Base-by-base conservation (phyloP, 2,888 invertebrate genomes). In the Nemoura dubitans region DNA sequence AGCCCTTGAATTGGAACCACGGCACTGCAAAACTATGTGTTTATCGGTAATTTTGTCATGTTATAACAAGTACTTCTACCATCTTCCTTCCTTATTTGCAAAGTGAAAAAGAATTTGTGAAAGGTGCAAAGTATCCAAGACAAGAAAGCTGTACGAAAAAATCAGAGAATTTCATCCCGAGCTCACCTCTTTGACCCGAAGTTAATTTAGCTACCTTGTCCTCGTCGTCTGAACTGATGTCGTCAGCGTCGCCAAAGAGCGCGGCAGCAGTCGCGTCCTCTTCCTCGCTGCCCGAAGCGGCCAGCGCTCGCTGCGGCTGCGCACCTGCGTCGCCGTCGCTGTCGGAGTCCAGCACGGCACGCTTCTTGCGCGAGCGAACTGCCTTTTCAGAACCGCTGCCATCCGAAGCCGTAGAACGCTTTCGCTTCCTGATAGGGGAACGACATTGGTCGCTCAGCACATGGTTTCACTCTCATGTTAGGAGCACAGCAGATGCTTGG, bases 181-280 rank as follows among this genome's bases (percentile, higher is more conserved):
- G n/a, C n/a, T n/a, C n/a, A n/a, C n/a, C n/a, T n/a, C n/a, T n/a
- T n/a, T n/a, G n/a, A n/a, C n/a, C n/a, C n/a, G n/a, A n/a, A n/a
- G n/a, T n/a, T n/a, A n/a, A n/a, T n/a, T 36, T 36, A 36, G 3
- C 10, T 36, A 36, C 36, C 36, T 90, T 90, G 6, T 92, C 94
- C 87, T 96, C 97, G 89, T 97, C 97, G 89, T 97, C 98, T 7
- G 96, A 95, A 90, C 97, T 97, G 82, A 98, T 98, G 91, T 98
- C 98, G 88, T 97, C 96, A 25, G 98, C 98, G 92, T 98, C 98
- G 16, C 98, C 98, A 92, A 98, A 98, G 36, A 98, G 93, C 10
- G 97, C 97, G 88, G 96, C 96, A 0, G 97, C 96, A 42, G 95
- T 95, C 85, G 95, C 95, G 21, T 28, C 77, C 27, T 76, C 83